Evolutionary conservation across 2,113 vertebrate genomes (phyloP), one percentile per base, ranked within the genome.

Genomic region (Balaeniceps rex): DNA sequence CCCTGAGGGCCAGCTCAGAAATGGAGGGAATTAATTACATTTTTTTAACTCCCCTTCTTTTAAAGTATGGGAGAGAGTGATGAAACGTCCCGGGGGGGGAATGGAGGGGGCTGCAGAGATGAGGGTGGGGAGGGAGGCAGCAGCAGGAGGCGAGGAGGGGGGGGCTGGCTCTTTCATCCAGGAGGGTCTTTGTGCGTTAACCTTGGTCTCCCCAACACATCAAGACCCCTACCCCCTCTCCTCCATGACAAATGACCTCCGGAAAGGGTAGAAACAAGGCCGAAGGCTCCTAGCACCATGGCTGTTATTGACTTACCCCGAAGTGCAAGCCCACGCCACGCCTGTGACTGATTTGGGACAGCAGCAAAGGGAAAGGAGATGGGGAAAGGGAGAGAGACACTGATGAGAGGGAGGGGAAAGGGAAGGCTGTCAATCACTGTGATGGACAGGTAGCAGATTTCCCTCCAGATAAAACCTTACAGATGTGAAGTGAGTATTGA

Each of bases 1-100:
- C 99, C 99, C 98, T 97, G 94, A 97, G 99, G 99, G 98, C 98
- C 97, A 97, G 99, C 99, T 99, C 99, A 99, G 99, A 99, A 99
- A 98, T 98, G 98, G 98, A 99, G 99, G 99, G 99, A 99, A 99
- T 99, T 99, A 99, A 99, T 99, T 99, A 99, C 99, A 99, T 99
- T 99, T 99, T 98, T 98, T 98, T 88, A 97, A 96, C 95, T 98
- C 98, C 97, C 97, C 98, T 99, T 97, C 98, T 98, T 98, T 98
- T 98, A 98, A 98, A 98, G 97, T 97, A 97, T 54, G 93, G 97
- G 97, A 97, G 95, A 97, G 95, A 61, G 83, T 49, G 95, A 97
- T 79, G 74, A 97, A 91, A 89, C 87, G 19, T 97, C 97, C 96
- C 8, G 5, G 82, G 95, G 94, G 87, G 76, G 34, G 78, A 12